These are phyloP conservation scores for Cyprinella venusta DNA, from an alignment of 2,797 vertebrate genomes.

Conservation along the genomic window DNA sequence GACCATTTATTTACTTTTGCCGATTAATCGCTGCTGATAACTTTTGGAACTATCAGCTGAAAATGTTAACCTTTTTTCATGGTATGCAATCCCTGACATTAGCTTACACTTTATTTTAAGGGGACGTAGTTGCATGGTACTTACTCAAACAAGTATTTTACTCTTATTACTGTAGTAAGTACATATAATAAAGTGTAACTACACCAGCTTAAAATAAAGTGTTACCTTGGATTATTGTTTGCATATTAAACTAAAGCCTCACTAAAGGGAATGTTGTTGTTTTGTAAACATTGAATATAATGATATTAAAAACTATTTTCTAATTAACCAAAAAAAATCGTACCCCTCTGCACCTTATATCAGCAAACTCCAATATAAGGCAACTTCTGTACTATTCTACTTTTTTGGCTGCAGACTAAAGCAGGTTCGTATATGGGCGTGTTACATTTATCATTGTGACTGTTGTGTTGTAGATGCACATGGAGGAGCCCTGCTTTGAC, in stretches of 20 bases:
- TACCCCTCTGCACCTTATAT: neutral
- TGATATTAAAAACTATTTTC: neutral
- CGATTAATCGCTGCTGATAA: neutral
- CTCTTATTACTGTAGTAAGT: neutral
- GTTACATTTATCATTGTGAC: conserved; percentile 4
- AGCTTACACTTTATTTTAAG: neutral
- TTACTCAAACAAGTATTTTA: neutral
- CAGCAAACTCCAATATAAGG: neutral
- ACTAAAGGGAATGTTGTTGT: neutral
- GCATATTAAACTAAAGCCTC: neutral
- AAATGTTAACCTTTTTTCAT: neutral
- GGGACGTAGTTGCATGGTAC: neutral
- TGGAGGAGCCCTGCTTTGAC: conserved; percentile 98
- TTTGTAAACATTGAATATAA: neutral
- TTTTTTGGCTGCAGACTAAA: neutral
- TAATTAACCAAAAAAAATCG: neutral
- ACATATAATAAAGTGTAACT: neutral
- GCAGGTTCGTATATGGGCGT: neutral
- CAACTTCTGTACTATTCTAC: neutral
- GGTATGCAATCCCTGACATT: neutral
- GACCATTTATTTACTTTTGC: conserved; percentile 12
- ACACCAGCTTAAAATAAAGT: neutral
- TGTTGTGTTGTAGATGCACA: conserved; percentile 86
- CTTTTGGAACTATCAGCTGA: neutral
- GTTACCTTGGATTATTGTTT: neutral